Base-by-base conservation (phyloP, 2,888 invertebrate species). In the Resseliella maxima region DNA sequence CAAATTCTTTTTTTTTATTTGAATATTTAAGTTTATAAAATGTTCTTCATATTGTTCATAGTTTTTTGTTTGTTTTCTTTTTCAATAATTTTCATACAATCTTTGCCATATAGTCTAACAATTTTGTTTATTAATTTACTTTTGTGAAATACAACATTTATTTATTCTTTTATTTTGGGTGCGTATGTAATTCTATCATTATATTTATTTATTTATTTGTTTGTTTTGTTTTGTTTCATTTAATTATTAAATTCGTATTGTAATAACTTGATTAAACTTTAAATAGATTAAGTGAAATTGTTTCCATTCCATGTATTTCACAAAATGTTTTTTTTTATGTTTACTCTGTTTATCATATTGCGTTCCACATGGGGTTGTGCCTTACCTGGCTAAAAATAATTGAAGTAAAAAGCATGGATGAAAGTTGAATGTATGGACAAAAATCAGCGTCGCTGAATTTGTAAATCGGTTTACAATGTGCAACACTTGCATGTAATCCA, bases 141-240 rank as follows among this genome's bases (percentile, higher is more conserved):
- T 72, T 72, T 35, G 31, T 72, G 72, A 72, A 35, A 31, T 72
- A 72, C 31, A 72, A 72, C 31, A 72, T 72, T 72, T 72, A 72
- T 15, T 50, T n/a, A n/a, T n/a, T 8, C 18, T 50, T 50, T 50
- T 18, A 31, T 72, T 72, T 6, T 31, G 72, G 31, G 72, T 72
- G 72, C 72, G 31, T 72, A 72, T 72, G 72, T 72, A 31, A 72
- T 72, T 6, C n/a, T 27, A 3, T 27, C 3, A 2, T n/a, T 59
- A 6, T 59, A 12, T 59, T 24, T 24, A 12, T 24, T 59, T 59
- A 59, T 59, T 15, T 50, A 59, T n/a, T 59, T 59, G 12, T 41
- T 41, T 41, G 12, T 41, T 41, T 41, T 41, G 12, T 41, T 59
- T 24, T 24, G 3, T 59, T 59, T 24, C 12, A 24, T 59, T 2